Evolutionary conservation across 2,113 vertebrate species (phyloP), one percentile per base, ranked within the genome.

Genomic region (Ia io): DNA sequence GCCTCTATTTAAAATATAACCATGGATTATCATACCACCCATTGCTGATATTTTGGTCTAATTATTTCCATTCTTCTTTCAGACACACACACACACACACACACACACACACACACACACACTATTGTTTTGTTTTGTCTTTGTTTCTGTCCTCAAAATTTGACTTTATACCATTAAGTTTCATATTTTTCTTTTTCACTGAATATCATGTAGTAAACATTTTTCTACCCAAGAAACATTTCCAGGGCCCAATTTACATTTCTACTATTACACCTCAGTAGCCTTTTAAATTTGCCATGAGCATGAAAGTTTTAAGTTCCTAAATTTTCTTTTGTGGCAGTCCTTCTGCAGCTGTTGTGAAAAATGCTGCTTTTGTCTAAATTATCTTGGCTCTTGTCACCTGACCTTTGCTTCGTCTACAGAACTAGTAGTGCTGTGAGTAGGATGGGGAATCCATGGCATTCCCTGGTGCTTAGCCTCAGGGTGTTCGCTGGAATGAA

Each of bases 181-280:
- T 70, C 12, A 0, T 37, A 61, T 73, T 88, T 88, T 92, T 84
- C 23, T 40, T 91, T 84, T 59, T 65, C 32, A 63, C 63, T 78
- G 49, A 94, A 44, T 74, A 86, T 63, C 63, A 35, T 65, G 16
- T 40, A 92, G 47, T 84, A 91, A 95, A 88, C 30, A 22, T 69
- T 95, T 91, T 82, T 63, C 63, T 22, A 69, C 32, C 16, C 59
- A 93, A 91, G 40, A 61, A 61, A 65, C 40, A 93, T 92, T 97
- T 91, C 59, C 63, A 79, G 47, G 59, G 12, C 32, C 20, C 35
- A 56, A 70, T 91, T 95, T 88, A 78, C 71, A 76, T 74, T 76
- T 96, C 42, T 35, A 80, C 22, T 30, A 13, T 63, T 65, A 44
- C 65, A 65, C 20, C 32, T 42, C 47, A 44, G 14, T 71, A 30